Percentiles rank a stretch among this genome's conserved stretches.
Evolutionary conservation across 2,888 invertebrate species (phyloP).

Genomic region (Orthonychiurus folsomi): DNA sequence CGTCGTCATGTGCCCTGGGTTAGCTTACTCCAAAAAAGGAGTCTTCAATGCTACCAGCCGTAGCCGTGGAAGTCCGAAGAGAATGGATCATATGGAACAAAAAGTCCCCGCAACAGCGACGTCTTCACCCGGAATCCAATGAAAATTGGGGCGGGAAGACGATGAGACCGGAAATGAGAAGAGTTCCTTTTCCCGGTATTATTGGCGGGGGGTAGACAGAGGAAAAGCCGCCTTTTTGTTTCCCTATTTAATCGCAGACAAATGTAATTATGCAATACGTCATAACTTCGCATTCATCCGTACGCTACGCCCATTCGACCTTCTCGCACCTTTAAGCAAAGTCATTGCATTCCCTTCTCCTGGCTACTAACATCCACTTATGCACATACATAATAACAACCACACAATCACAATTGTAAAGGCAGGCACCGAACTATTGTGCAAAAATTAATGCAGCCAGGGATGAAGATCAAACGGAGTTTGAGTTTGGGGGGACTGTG

Average conservation of each 20-base stretch:
- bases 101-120: neutral
- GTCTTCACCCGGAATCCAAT: neutral
- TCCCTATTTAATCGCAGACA: neutral
- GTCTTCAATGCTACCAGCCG: neutral
- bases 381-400: too few relatives aligned
- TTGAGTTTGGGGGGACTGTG: too few relatives aligned
- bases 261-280: neutral
- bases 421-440: too few relatives aligned
- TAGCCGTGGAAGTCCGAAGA: neutral
- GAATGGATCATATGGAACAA: neutral
- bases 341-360: neutral
- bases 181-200: neutral
- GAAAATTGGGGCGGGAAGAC: neutral
- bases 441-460: too few relatives aligned
- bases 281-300: neutral
- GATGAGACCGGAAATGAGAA: neutral
- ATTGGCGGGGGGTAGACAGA: neutral
- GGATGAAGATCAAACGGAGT: too few relatives aligned
- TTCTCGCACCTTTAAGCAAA: neutral
- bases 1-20: neutral
- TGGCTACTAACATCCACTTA: too few relatives aligned
- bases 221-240: too few relatives aligned
- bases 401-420: neutral
- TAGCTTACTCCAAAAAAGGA: neutral
- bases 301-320: neutral